Conservation (phyloP, 1,140 invertebrate genomes). For the Drosophila guanche region DNA sequence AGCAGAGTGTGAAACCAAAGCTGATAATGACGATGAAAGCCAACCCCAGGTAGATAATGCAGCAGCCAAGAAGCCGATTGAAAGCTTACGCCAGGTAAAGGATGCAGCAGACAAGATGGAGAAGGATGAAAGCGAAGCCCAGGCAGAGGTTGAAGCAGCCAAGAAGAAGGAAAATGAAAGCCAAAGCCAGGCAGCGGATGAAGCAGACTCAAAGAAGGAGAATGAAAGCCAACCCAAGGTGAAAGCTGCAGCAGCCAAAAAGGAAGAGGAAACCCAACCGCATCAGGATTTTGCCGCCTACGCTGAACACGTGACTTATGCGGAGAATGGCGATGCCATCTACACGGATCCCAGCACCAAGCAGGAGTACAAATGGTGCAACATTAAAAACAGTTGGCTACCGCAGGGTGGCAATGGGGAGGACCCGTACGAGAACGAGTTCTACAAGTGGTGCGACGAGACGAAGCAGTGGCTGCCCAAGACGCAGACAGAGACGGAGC, state of each 20-base stretch:
- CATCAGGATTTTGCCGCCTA: slow-evolving; percentile 82
- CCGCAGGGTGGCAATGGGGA: slow-evolving; percentile 49
- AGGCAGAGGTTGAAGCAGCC: neutral
- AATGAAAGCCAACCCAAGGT: neutral
- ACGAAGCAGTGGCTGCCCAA: slow-evolving; percentile 87
- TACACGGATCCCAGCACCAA: slow-evolving; percentile 89
- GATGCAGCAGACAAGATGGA: neutral
- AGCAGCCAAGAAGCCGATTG: neutral
- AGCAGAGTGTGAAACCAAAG: neutral
- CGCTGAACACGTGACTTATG: slow-evolving; percentile 85
- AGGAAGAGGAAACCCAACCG: slow-evolving; percentile 1
- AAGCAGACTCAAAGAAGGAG: neutral
- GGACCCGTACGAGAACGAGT: slow-evolving; percentile 87
- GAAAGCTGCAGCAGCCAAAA: slow-evolving; percentile 14
- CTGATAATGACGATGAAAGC: neutral
- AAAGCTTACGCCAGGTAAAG: neutral
- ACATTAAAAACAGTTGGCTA: slow-evolving; percentile 86
- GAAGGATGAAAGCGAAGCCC: neutral
- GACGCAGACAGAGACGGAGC: slow-evolving; percentile 82
- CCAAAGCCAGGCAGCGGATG: neutral
- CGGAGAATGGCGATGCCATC: slow-evolving; percentile 88
- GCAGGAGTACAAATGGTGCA: slow-evolving; percentile 88
- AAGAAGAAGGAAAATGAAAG: slow-evolving; percentile 1
- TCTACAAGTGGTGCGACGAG: slow-evolving; percentile 88
- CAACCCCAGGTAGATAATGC: neutral